phyloP scores from a whole-genome alignment of 2,797 vertebrate genomes.

The Aeoliscus strigatus region DNA sequence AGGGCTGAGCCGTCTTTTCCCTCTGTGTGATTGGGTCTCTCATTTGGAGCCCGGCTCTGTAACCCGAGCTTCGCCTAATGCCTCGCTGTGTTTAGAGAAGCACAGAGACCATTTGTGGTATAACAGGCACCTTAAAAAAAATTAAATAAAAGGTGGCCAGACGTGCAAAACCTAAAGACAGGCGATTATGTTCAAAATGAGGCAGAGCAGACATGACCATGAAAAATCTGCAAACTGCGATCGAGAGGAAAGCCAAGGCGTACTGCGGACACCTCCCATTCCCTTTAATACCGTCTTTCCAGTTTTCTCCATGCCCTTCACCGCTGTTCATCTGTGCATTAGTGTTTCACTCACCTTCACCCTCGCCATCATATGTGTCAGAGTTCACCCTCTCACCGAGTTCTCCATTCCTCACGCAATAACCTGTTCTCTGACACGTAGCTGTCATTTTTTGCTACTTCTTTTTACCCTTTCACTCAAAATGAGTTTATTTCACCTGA shows the following conservation, averaged over 20 bases:
- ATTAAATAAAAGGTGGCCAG: slow-evolving; percentile 71
- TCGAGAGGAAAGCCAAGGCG: slow-evolving; percentile 66
- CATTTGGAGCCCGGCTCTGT: slow-evolving; percentile 75
- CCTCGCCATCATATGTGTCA: slow-evolving; percentile 72
- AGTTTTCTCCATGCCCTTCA: slow-evolving; percentile 23
- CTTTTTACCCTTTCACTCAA: slow-evolving; percentile 52
- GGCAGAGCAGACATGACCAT: slow-evolving; percentile 64
- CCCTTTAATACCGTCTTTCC: slow-evolving; percentile 29
- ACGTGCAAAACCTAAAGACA: slow-evolving; percentile 62
- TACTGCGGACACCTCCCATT: slow-evolving; percentile 33
- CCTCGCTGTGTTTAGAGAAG: slow-evolving; percentile 77
- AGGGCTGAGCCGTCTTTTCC: slow-evolving; percentile 72
- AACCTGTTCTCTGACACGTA: slow-evolving; percentile 68
- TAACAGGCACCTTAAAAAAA: slow-evolving; percentile 76
- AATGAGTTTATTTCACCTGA: slow-evolving; percentile 58
- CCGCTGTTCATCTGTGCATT: slow-evolving; percentile 28
- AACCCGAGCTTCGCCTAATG: slow-evolving; percentile 77
- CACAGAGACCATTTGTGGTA: slow-evolving; percentile 75
- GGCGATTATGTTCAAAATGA: slow-evolving; percentile 70
- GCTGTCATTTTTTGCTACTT: slow-evolving; percentile 71
- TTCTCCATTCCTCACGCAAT: slow-evolving; percentile 79
- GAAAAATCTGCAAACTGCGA: slow-evolving; percentile 75
- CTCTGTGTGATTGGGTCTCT: slow-evolving; percentile 75
- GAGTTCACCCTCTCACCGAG: slow-evolving; percentile 65
- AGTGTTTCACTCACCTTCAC: slow-evolving; percentile 47